These are phyloP conservation scores for Mustelus asterias DNA, from an alignment of 2,113 vertebrate genomes.

Conservation along the genomic window DNA sequence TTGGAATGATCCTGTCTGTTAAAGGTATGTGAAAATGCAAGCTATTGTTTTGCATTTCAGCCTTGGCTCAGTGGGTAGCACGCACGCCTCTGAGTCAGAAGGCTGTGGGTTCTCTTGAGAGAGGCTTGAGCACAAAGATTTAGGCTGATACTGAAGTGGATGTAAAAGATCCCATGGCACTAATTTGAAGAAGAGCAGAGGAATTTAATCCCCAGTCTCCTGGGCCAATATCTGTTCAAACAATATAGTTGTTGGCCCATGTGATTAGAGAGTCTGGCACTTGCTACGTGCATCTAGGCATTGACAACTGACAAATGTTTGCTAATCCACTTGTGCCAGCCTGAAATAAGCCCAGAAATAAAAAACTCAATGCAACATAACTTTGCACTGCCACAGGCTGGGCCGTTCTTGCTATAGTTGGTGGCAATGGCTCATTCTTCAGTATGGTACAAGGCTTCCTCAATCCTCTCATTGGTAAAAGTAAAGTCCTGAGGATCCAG, in stretches of 20 bases:
- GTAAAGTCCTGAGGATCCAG: not conserved
- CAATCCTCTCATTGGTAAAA: not conserved
- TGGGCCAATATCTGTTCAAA: not conserved
- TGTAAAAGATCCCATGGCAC: not conserved
- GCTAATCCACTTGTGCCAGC: not conserved
- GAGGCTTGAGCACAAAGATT: not conserved
- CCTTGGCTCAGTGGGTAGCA: not conserved
- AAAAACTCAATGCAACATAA: not conserved
- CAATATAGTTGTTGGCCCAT: not conserved
- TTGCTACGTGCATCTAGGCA: not conserved
- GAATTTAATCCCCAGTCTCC: not conserved
- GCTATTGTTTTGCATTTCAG: not conserved
- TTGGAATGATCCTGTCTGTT: not conserved
- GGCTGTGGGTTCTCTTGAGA: not conserved
- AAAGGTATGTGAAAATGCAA: not conserved
- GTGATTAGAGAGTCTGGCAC: not conserved
- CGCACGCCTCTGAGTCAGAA: not conserved
- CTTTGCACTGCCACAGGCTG: not conserved
- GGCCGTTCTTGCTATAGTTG: not conserved
- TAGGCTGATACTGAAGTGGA: not conserved
- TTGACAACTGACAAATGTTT: not conserved
- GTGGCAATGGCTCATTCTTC: not conserved
- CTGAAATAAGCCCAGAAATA: not conserved
- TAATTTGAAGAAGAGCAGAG: not conserved
- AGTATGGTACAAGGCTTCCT: not conserved